Conservation (phyloP, 2,113 vertebrate species). For the Regulus satrapa region DNA sequence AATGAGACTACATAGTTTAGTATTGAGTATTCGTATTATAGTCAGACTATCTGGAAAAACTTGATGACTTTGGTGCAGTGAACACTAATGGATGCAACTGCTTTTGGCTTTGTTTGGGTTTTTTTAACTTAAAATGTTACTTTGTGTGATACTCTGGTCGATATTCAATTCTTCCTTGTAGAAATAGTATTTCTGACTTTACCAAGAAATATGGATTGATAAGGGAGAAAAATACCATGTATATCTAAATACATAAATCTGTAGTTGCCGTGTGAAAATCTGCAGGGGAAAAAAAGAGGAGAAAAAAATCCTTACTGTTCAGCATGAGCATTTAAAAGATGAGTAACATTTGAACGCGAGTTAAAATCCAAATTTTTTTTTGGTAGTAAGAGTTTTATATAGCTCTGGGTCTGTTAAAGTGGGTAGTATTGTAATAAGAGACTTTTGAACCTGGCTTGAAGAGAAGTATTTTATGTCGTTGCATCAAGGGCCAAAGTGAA, state of each 20-base stretch:
- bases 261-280: background rate
- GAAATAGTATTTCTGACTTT: background rate
- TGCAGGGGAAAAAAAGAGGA: background rate
- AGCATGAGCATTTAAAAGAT: background rate
- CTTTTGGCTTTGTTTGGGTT: background rate
- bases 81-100: background rate
- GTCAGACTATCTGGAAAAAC: background rate
- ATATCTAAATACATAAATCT: background rate
- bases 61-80: background rate
- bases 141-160: background rate
- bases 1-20: background rate
- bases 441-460: background rate
- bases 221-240: background rate
- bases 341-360: background rate
- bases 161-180: background rate
- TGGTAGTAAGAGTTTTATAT: background rate
- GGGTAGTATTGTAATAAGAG: background rate
- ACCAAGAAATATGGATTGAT: background rate
- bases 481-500: background rate
- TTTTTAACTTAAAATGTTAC: background rate
- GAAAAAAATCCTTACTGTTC: background rate
- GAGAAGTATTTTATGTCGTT: background rate
- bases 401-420: background rate
- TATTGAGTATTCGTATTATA: background rate
- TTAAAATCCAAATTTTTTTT: background rate